phyloP scores from a whole-genome alignment of 1,140 invertebrate genomes.

The Drosophila pseudoananassae region DNA sequence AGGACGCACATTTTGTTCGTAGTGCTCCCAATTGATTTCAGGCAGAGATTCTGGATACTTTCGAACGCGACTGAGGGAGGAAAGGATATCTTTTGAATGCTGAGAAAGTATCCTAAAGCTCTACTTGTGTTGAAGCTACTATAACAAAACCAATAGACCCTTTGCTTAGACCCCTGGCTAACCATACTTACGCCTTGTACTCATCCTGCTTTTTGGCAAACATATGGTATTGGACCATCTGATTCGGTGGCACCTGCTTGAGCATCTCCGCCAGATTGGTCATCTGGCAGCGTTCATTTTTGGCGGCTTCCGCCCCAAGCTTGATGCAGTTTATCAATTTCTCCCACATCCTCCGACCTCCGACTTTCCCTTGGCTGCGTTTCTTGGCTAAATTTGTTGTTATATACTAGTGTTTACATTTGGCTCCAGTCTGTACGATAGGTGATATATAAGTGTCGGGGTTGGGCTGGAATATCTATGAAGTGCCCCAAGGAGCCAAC shows the following conservation, averaged over 20 bases:
- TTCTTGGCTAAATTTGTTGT: slow-evolving; percentile 7
- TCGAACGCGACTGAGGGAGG: slow-evolving; percentile 40
- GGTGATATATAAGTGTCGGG: slow-evolving; percentile 10
- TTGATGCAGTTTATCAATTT: slow-evolving; percentile 50
- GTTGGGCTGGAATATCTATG: slow-evolving; percentile 4
- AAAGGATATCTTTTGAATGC: not conserved
- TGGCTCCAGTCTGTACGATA: slow-evolving; percentile 33
- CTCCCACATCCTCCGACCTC: slow-evolving; percentile 51
- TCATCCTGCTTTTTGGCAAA: slow-evolving; percentile 49
- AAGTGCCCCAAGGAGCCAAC: slow-evolving; percentile 31
- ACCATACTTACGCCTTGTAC: slow-evolving; percentile 57
- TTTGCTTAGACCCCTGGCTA: not conserved
- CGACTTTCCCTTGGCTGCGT: slow-evolving; percentile 2
- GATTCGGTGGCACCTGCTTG: slow-evolving; percentile 63
- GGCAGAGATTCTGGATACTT: slow-evolving; percentile 62
- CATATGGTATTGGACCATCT: slow-evolving; percentile 38
- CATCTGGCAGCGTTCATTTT: slow-evolving; percentile 13
- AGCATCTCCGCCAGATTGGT: slow-evolving; percentile 40
- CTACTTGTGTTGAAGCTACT: too few relatives aligned
- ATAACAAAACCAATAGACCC: too few relatives aligned
- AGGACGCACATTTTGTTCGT: slow-evolving; percentile 55
- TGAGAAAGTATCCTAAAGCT: too few relatives aligned
- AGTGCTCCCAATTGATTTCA: slow-evolving; percentile 67
- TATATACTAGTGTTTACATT: slow-evolving; percentile 34
- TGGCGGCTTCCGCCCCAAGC: not conserved